Evolutionary conservation across 2,113 vertebrate species (phyloP).

Genomic region (Istiophorus platypterus): DNA sequence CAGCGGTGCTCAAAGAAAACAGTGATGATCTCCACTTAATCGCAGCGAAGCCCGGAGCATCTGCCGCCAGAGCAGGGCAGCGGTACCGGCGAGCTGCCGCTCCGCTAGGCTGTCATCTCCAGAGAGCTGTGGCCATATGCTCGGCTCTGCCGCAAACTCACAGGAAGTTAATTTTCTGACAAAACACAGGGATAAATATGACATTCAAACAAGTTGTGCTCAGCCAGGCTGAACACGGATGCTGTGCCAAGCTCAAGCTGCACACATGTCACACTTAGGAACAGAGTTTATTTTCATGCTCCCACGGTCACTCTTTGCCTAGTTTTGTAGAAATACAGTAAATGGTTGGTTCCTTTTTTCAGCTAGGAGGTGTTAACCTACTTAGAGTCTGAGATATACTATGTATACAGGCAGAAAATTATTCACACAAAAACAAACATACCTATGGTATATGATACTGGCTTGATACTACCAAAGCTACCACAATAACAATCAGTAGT

Average conservation of each 20-base stretch:
- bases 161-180: slow-evolving; percentile 99
- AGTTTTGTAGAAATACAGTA: slow-evolving; percentile 46
- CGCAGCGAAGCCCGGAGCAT: slow-evolving; percentile 99
- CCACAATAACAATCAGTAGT: slow-evolving; percentile 74
- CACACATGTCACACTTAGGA: slow-evolving; percentile 91
- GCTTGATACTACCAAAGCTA: slow-evolving; percentile 11
- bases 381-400: slow-evolving; percentile 25
- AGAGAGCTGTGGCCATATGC: slow-evolving; percentile 99
- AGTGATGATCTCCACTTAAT: slow-evolving; percentile 99
- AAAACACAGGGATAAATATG: slow-evolving; percentile 99
- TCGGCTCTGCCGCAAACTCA: slow-evolving; percentile 97
- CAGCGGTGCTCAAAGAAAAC: slow-evolving; percentile 99
- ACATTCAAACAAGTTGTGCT: slow-evolving; percentile 99
- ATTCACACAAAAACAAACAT: slow-evolving; percentile 33
- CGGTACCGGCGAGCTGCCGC: slow-evolving; percentile 97
- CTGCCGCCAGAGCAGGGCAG: slow-evolving; percentile 96
- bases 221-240: slow-evolving; percentile 97
- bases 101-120: slow-evolving; percentile 99
- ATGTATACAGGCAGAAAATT: slow-evolving; percentile 33
- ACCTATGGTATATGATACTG: slow-evolving; percentile 33
- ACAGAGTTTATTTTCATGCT: slow-evolving; percentile 87
- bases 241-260: slow-evolving; percentile 82
- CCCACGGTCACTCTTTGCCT: slow-evolving; percentile 44
- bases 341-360: slow-evolving; percentile 46
- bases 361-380: slow-evolving; percentile 51